A percentile compares a stretch with the other conserved stretches of the same genome.
These are phyloP conservation scores for Lucinisca nassula DNA, from an alignment of 2,888 invertebrate genomes.

Conservation along the genomic window DNA sequence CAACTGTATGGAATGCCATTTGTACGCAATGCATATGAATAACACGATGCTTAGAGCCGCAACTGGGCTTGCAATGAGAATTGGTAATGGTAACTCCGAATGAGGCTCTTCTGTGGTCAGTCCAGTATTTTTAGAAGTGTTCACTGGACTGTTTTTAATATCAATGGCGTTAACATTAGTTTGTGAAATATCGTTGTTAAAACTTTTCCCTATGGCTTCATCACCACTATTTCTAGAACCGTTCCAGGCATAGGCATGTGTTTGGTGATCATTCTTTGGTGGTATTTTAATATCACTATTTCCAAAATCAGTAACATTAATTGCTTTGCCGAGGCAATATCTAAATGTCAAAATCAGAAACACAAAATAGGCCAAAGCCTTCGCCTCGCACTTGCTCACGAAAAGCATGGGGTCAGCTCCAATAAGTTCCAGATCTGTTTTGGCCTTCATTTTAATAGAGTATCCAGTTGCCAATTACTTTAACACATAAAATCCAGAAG, in stretches of 20 bases:
- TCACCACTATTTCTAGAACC: neutral
- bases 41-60: conserved; percentile 82
- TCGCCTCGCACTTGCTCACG: neutral
- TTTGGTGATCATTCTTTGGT: neutral
- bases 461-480: too few relatives aligned
- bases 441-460: too few relatives aligned
- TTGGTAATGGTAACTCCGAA: conserved; percentile 75
- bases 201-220: neutral
- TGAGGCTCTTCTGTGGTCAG: neutral
- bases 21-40: conserved; percentile 82
- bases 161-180: neutral
- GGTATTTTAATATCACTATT: neutral
- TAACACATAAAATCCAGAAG: too few relatives aligned
- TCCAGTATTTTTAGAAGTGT: neutral
- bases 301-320: neutral
- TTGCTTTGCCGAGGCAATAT: neutral
- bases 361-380: neutral
- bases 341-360: neutral
- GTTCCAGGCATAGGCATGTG: neutral
- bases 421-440: too few relatives aligned
- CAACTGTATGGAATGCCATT: conserved; percentile 80
- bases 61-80: conserved; percentile 81
- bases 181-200: neutral
- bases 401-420: neutral
- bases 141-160: neutral